Evolutionary conservation across 2,888 invertebrate genomes (phyloP), one percentile per base, ranked within the genome.

Genomic region (Halictus ligatus): DNA sequence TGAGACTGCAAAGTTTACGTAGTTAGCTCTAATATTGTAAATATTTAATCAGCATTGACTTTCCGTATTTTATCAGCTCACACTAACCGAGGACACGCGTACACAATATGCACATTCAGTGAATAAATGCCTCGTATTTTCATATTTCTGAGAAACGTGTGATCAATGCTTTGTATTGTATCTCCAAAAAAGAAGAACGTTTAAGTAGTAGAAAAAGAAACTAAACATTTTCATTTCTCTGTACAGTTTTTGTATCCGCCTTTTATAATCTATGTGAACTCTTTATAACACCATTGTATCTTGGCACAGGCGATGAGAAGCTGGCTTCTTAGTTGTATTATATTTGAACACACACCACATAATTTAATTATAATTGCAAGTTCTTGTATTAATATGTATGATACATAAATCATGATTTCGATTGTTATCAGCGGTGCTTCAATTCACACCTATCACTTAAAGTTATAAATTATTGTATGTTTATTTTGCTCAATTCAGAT

Each of bases 1-100:
- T 97, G 83, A 96, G 99, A 89, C 96, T 99, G 83, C 97, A 99
- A 92, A 98, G 99, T 58, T 96, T 99, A 78, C 96, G 98, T 89
- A 99, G 99, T 93, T 99, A 98, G 96, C 88, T 83, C 72, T 40
- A 82, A 85, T 81, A 75, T 69, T 81, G 76, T 88, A 87, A 79
- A 87, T 89, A 76, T 81, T 78, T 73, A 72, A 82, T 84, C 25
- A 15, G 13, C 73, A 71, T 73, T 73, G 18, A 76, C 54, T 77
- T 74, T 67, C 48, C 15, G 21, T 71, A 35, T 78, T 81, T 74
- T 69, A 79, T 46, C 54, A 54, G 69, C 80, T 81, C 83, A 58
- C 76, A 74, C 78, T 71, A 67, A 79, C 29, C 40, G 46, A 67
- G 35, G 46, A 29, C 54, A 74, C 48, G 18, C 46, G 29, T 85